Percentiles rank a stretch among this genome's conserved stretches.
phyloP scores from a whole-genome alignment of 2,888 invertebrate species.

The Macroteleia sp. region DNA sequence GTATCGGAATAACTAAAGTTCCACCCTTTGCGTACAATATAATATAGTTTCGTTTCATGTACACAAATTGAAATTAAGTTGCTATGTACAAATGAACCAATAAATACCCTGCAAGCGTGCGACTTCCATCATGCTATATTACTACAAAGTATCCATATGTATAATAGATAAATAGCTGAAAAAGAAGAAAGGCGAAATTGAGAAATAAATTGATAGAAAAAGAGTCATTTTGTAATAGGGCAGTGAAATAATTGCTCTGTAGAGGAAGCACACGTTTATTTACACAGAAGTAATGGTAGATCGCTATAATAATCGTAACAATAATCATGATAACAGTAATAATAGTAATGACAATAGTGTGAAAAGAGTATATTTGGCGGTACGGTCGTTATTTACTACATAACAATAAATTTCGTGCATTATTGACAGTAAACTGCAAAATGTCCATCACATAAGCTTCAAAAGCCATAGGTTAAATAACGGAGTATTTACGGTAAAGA shows the following conservation, averaged over 20 bases:
- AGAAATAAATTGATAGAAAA: conserved; percentile 4
- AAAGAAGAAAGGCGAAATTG: conserved; percentile 68
- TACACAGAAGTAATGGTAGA: conserved; percentile 77
- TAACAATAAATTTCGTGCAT: conserved; percentile 63
- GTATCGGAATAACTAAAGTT: too few relatives aligned
- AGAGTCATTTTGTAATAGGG: conserved; percentile 71
- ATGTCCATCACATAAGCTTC: conserved; percentile 50
- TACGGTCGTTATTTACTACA: conserved; percentile 55
- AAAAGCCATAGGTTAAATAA: conserved; percentile 60
- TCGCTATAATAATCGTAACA: conserved; percentile 68
- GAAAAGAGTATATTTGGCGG: conserved; percentile 60
- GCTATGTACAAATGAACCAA: too few relatives aligned
- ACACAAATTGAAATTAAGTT: too few relatives aligned
- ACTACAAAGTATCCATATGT: not conserved
- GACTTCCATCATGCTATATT: not conserved
- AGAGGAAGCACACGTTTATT: conserved; percentile 83
- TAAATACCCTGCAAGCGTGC: too few relatives aligned
- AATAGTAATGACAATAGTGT: conserved; percentile 65
- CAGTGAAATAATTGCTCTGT: conserved; percentile 74
- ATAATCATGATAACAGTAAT: conserved; percentile 67
- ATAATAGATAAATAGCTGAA: conserved; percentile 7
- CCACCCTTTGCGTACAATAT: too few relatives aligned
- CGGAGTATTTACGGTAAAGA: conserved; percentile 23
- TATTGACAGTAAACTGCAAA: conserved; percentile 56
- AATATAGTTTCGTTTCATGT: too few relatives aligned